Evolutionary conservation across 2,113 vertebrate genomes (phyloP).

Genomic region (Nothobranchius kuhntae): DNA sequence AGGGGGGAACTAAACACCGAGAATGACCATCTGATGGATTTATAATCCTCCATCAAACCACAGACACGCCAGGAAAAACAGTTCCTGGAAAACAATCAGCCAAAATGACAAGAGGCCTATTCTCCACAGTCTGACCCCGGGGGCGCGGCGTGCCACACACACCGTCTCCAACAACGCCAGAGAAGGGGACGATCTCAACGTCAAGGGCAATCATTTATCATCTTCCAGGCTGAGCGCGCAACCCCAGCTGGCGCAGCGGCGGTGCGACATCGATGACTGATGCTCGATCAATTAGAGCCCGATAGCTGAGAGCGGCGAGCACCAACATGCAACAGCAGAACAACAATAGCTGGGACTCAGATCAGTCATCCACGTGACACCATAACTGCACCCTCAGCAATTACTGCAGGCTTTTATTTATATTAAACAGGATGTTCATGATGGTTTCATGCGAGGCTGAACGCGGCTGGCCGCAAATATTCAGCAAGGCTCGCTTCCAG

Average conservation of each 20-base stretch:
- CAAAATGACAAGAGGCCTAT: conserved; percentile 52
- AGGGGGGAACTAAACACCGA: conserved; percentile 46
- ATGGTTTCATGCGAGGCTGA: conserved; percentile 19
- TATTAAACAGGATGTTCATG: conserved; percentile 39
- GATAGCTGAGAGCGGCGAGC: conserved; percentile 14
- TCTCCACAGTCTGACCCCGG: conserved; percentile 35
- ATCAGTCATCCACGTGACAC: conserved; percentile 11
- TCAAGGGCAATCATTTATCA: conserved; percentile 23
- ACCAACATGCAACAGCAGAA: conserved; percentile 9
- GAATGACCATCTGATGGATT: conserved; percentile 59
- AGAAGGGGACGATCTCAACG: conserved; percentile 13
- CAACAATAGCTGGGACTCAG: conserved; percentile 14
- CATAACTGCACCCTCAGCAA: conserved; percentile 8
- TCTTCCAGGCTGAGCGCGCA: conserved; percentile 23
- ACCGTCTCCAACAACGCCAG: conserved; percentile 19
- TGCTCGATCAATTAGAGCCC: conserved; percentile 33
- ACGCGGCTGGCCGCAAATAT: conserved; percentile 40
- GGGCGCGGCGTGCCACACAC: conserved; percentile 42
- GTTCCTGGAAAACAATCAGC: conserved; percentile 61
- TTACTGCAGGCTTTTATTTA: conserved; percentile 27
- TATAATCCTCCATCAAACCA: conserved; percentile 45
- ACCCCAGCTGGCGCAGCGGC: conserved; percentile 51
- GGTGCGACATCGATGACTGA: conserved; percentile 15
- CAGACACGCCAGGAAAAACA: conserved; percentile 59
- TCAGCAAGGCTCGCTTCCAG: conserved; percentile 44